A percentile compares a stretch with the other conserved stretches of the same genome.
phyloP scores from a whole-genome alignment of 2,888 invertebrate species.

The Archaeoteleia sp. region DNA sequence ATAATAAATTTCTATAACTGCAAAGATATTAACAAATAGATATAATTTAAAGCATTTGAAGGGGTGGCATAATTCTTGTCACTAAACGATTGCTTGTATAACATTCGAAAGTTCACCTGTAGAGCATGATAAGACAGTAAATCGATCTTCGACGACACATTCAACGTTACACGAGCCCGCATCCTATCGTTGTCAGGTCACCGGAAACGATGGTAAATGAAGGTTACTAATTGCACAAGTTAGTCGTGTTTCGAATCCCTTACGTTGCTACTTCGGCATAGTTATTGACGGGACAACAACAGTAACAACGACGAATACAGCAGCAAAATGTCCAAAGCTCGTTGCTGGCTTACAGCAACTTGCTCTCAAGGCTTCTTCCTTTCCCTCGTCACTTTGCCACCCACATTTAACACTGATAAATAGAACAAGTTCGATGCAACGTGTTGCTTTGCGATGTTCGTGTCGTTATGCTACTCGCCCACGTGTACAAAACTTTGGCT shows the following conservation, averaged over 20 bases:
- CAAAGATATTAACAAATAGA: too few species aligned
- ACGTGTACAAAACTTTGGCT: constrained; percentile 29
- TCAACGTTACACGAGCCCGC: constrained; percentile 10
- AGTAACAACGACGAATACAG: constrained; percentile 10
- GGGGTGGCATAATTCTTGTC: too few species aligned
- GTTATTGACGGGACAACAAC: constrained; percentile 32
- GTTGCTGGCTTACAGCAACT: constrained; percentile 11
- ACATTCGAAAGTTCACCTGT: background rate
- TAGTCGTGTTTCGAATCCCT: constrained; percentile 19
- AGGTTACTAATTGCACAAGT: constrained; percentile 47
- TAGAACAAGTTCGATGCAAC: constrained; percentile 65
- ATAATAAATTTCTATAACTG: too few species aligned
- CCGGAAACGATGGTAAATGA: constrained; percentile 46
- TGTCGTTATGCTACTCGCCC: constrained; percentile 44
- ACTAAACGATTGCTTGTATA: too few species aligned
- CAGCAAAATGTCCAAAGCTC: constrained; percentile 20
- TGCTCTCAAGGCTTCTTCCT: constrained; percentile 24
- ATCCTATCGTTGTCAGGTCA: constrained; percentile 21
- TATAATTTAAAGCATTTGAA: too few species aligned
- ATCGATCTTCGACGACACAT: constrained; percentile 16
- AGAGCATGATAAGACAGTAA: constrained; percentile 2
- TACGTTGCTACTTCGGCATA: constrained; percentile 17
- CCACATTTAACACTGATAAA: constrained; percentile 60
- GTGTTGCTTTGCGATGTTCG: constrained; percentile 60
- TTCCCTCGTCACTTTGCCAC: constrained; percentile 15